Base-by-base conservation (phyloP, 2,888 invertebrate species). In the Dicranocentrus wangi region DNA sequence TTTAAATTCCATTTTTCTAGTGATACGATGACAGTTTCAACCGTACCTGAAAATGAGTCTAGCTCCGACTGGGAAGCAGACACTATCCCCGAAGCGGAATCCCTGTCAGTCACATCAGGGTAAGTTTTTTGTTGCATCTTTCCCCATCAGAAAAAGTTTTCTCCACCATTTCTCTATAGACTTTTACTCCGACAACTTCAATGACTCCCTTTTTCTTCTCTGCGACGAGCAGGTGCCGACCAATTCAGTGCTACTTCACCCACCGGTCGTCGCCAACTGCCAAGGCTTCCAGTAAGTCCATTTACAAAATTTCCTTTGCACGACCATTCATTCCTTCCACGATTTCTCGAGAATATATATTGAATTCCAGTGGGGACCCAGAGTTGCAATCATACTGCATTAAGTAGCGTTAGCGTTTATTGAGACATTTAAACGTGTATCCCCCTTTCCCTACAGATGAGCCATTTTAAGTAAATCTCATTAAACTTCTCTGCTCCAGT, bases 41-140 rank as follows among this genome's bases (percentile, higher is more conserved):
- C 84, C 28, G 86, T 86, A 84, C 85, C 86, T 84, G 86, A 86
- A 82, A 82, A 84, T 53, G 85, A 86, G 47, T 82, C 84, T 28
- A 80, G 66, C 27, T 73, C 70, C 61, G 86, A 85, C 58, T 86
- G 86, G 86, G 85, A 85, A 32, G 73, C 53, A 32, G 82, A 82
- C 15, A 21, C 23, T 23, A 39, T 72, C 43, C 27, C 73, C 1
- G 82, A 83, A 42, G 39, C 61, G 3, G 72, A 78, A 42, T 61
- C 68, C 1, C 75, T 73, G 81, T 80, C 72, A 23, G 79, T 86
- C 53, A 85, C n/a, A 70, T 65, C 72, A 82, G 75, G 85, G 86
- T 85, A 80, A 68, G 19, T 3, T 21, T 21, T 19, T 19, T 13
- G n/a, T 53, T 10, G 13, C 23, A 69, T 10, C 13, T 21, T 53